A percentile compares a stretch with the other conserved stretches of the same genome.
Evolutionary conservation across 2,888 invertebrate species (phyloP).

Genomic region (Melikaiella ostensackeni): DNA sequence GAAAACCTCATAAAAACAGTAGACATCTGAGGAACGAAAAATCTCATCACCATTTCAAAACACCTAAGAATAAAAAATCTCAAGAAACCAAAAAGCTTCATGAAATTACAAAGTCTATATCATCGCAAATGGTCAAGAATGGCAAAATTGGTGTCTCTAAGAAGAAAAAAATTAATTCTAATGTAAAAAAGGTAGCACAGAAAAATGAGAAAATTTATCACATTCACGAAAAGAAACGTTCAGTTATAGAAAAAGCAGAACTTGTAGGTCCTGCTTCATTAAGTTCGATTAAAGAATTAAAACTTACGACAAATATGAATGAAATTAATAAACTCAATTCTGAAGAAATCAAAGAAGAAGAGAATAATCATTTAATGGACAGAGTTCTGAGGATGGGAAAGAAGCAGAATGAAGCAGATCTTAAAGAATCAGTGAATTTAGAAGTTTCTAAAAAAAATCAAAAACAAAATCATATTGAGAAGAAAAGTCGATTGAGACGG

Average conservation of each 20-base stretch:
- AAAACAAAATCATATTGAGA: not conserved
- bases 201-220: not conserved
- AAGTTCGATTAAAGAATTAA: not conserved
- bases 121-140: not conserved
- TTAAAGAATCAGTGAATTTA: not conserved
- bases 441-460: not conserved
- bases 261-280: not conserved
- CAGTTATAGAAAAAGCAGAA: not conserved
- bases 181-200: not conserved
- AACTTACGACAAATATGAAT: not conserved
- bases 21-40: not conserved
- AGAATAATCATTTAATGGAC: slow-evolving; percentile 47
- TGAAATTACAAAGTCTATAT: not conserved
- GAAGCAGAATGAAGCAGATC: slow-evolving; percentile 45
- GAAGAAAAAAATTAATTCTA: not conserved
- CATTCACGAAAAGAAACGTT: not conserved
- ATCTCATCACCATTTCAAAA: not conserved
- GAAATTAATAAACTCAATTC: not conserved
- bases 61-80: not conserved
- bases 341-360: not conserved
- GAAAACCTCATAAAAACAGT: not conserved
- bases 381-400: no score
- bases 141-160: not conserved
- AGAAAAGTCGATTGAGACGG: slow-evolving; percentile 4
- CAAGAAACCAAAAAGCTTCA: not conserved